Base-by-base conservation (phyloP, 2,113 vertebrate genomes). In the Etia nguti region DNA sequence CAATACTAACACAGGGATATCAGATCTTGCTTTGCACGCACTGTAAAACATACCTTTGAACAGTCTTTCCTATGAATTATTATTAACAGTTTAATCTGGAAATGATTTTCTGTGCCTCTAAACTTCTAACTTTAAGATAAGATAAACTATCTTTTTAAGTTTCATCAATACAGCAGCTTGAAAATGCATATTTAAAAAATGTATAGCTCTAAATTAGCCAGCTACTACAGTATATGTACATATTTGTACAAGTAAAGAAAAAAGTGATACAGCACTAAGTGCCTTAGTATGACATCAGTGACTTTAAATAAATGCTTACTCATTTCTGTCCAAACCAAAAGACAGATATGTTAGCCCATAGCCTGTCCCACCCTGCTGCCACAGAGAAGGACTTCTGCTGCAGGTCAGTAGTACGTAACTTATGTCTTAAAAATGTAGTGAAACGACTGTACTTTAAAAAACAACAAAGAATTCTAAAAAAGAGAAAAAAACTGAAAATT, bases 261-360 rank as follows among this genome's bases (percentile, higher is more conserved):
- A 54, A 5, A 10, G 29, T 57, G 56, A 57, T 0, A 57, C 56
- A 57, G 0, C 0, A 57, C 13, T 29, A 57, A 57, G 24, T 5
- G 56, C 7, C 24, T 57, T 9, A 57, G 0, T 57, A 9, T 57
- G 26, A 59, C 56, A 59, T 59, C 56, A 59, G 56, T 59, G 56
- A 59, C 26, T 59, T 59, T 18, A 59, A 59, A 59, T 59, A 59
- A 26, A 59, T 31, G 26, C 0, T 59, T 59, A 6, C 56, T 59
- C 56, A 59, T 59, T 31, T 59, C 26, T 59, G 26, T 59, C 3
- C 26, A 1, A 59, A 59, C 56, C 56, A 59, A 59, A 31, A 59
- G 0, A 59, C n/a, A n/a, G n/a, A n/a, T n/a, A n/a, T n/a, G n/a
- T n/a, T n/a, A n/a, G n/a, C n/a, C 8, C 13, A 31, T 59, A 59